phyloP scores from a whole-genome alignment of 1,140 invertebrate species.

The Choristoneura fumiferana region DNA sequence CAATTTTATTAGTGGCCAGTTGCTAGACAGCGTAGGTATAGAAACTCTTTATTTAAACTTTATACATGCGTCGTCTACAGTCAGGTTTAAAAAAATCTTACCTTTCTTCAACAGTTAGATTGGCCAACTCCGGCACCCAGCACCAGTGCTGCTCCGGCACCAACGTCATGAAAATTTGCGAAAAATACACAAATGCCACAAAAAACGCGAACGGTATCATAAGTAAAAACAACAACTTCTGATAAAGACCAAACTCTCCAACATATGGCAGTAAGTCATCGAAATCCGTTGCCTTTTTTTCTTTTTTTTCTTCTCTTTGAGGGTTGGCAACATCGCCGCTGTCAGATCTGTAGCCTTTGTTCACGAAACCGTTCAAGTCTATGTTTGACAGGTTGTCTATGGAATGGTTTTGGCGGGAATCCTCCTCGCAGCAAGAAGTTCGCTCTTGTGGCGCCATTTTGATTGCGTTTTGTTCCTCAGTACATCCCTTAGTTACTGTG shows the following conservation, averaged over 20 bases:
- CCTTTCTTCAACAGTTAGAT: conserved; percentile 86
- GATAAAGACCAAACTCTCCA: conserved; percentile 93
- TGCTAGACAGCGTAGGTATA: no score
- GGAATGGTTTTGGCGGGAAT: conserved; percentile 50
- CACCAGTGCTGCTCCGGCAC: conserved; percentile 91
- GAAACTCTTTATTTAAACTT: no score
- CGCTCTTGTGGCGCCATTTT: conserved; percentile 74
- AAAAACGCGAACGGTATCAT: conserved; percentile 93
- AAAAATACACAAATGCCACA: conserved; percentile 92
- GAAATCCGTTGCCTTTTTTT: conserved; percentile 64
- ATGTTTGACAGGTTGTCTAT: conserved; percentile 63
- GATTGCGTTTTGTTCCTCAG: conserved; percentile 15
- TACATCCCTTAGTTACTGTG: conserved; percentile 14
- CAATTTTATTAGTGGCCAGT: no score
- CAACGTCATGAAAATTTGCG: conserved; percentile 91
- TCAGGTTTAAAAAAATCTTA: no score
- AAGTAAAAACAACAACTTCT: conserved; percentile 90
- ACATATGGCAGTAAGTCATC: conserved; percentile 84
- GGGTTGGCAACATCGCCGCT: conserved; percentile 35
- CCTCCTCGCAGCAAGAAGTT: conserved; percentile 58
- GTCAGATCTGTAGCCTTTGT: conserved; percentile 58
- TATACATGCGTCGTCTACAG: no score
- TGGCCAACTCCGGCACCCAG: conserved; percentile 84
- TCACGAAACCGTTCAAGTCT: conserved; percentile 52
- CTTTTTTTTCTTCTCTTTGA: conserved; percentile 35